phyloP scores from a whole-genome alignment of 2,888 invertebrate genomes.

The Serrognathus titanus region DNA sequence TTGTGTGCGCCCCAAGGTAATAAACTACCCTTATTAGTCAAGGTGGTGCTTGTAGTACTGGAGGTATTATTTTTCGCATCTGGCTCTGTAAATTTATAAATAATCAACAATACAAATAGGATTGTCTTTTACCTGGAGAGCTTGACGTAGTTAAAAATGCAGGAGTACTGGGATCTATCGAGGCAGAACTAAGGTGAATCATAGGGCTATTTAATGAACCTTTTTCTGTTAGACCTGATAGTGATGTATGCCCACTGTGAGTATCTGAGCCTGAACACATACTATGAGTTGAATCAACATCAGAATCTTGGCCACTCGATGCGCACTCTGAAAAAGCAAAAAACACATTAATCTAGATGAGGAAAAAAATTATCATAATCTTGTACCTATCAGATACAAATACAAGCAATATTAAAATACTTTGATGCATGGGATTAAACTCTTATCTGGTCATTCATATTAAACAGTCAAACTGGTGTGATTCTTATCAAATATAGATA shows the following conservation, averaged over 20 bases:
- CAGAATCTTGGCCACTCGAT: conserved; percentile 39
- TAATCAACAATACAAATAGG: background rate
- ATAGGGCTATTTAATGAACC: conserved; percentile 33
- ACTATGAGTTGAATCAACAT: conserved; percentile 46
- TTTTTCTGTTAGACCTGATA: conserved; percentile 44
- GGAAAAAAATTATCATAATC: too few relatives aligned
- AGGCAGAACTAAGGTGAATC: conserved; percentile 35
- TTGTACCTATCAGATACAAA: too few relatives aligned
- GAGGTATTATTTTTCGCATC: conserved; percentile 27
- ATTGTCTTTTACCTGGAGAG: conserved; percentile 22
- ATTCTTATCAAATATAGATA: background rate
- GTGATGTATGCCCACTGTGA: conserved; percentile 46
- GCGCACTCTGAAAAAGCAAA: conserved; percentile 6
- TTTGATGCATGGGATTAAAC: too few relatives aligned
- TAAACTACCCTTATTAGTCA: conserved; percentile 54
- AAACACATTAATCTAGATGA: background rate
- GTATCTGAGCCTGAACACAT: conserved; percentile 44
- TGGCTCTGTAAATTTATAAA: conserved; percentile 22
- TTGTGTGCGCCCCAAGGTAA: conserved; percentile 84
- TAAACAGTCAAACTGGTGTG: background rate
- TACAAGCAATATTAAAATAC: too few relatives aligned
- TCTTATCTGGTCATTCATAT: background rate
- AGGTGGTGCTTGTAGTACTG: conserved; percentile 13
- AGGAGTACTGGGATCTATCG: conserved; percentile 23
- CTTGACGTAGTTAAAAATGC: conserved; percentile 17